phyloP scores from a whole-genome alignment of 1,140 invertebrate genomes.

The Holcopasites calliopsidis region DNA sequence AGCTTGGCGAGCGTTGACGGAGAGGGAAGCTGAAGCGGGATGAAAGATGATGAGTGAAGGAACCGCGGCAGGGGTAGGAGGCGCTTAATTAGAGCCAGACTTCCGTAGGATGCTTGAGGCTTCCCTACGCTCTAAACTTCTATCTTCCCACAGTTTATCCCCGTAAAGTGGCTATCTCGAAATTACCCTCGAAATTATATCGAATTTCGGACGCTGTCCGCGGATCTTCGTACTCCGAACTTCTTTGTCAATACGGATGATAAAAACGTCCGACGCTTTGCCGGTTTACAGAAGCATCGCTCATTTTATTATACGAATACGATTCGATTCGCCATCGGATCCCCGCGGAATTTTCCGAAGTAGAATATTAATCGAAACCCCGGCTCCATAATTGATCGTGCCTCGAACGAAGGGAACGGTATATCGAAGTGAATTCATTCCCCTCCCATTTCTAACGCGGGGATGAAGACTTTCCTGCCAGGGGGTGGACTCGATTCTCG shows the following conservation, averaged over 20 bases:
- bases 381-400: too few species aligned
- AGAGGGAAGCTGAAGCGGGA: conserved; percentile 64
- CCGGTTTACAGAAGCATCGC: too few species aligned
- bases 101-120: conserved; percentile 79
- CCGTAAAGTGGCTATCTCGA: conserved; percentile 77
- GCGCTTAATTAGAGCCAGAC: conserved; percentile 80
- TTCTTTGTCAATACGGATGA: too few species aligned
- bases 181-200: conserved; percentile 73
- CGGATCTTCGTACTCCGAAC: neutral
- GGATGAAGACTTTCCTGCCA: neutral
- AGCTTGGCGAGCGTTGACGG: conserved; percentile 49
- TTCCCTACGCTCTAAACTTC: conserved; percentile 74
- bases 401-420: neutral
- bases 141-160: conserved; percentile 77
- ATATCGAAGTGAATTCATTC: neutral
- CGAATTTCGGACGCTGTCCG: conserved; percentile 57
- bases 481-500: conserved; percentile 16
- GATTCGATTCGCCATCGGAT: too few species aligned
- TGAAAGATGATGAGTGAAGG: conserved; percentile 79
- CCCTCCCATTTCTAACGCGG: neutral
- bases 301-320: too few species aligned
- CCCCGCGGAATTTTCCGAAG: too few species aligned
- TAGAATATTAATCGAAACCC: too few species aligned
- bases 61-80: conserved; percentile 68
- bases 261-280: too few species aligned